Evolutionary conservation across 2,113 vertebrate genomes (phyloP), one percentile per base, ranked within the genome.

Genomic region (Odocoileus virginianus): DNA sequence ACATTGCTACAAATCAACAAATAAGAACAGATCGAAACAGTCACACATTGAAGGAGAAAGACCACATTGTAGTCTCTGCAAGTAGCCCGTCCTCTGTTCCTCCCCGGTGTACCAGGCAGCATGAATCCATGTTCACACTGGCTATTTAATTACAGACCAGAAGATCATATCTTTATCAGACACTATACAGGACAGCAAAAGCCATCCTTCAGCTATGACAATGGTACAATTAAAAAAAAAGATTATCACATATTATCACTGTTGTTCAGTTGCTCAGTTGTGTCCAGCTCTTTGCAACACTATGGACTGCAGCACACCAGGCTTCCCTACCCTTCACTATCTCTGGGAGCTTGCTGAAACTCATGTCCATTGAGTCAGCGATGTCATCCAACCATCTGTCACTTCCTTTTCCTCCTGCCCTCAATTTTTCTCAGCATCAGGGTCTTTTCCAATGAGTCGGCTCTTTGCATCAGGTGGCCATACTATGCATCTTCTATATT

Each of bases 61-160:
- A 19, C 3, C 2, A 7, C 19, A 14, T 2, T 15, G 7, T 2
- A 28, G 7, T n/a, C 2, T 40, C 17, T 88, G 7, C 9, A 12
- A 3, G 12, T 3, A 61, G 12, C 33, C 40, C 47, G 3, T 5
- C 9, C 3, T 16, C 12, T 50, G 1, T 36, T 11, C n/a, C 7
- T 76, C 43, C 45, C 25, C 1, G 1, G 25, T 27, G 9, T 43
- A 21, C 14, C n/a, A 30, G 40, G 74, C 13, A 57, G 23, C 19
- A 16, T 58, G 50, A 11, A 50, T 57, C 28, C 55, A 5, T 19
- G 15, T 17, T 27, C 33, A 81, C 43, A 25, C 27, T 30, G n/a
- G 47, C 45, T 55, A 11, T 84, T 85, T 74, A 87, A 74, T 3
- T 43, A 12, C 33, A 52, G 43, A 87, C 13, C 13, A 90, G 36